Evolutionary conservation across 2,888 invertebrate genomes (phyloP).

Genomic region (Platycheirus rosarum): DNA sequence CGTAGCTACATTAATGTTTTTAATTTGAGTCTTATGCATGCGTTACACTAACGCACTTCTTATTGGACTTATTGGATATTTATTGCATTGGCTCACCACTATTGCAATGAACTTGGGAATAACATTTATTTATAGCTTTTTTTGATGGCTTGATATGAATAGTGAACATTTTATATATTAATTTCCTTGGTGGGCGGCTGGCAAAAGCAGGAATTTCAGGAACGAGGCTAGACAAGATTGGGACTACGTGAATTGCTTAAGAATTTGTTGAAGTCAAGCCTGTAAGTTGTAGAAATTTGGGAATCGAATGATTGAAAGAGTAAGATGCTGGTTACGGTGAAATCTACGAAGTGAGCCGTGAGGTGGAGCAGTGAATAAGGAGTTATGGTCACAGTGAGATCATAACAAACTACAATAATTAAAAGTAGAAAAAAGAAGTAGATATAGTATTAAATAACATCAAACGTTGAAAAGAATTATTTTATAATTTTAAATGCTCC

Average conservation of each 20-base stretch:
- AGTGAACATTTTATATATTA: background rate
- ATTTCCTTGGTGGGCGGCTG: background rate
- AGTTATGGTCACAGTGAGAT: no score
- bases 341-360: no score
- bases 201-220: slow-evolving; percentile 7
- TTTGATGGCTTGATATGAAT: slow-evolving; percentile 1
- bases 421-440: no score
- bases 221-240: background rate
- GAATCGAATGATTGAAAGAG: no score
- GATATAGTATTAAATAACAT: no score
- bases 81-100: background rate
- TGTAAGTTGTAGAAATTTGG: no score
- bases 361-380: no score
- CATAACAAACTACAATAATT: no score
- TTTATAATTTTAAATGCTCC: no score
- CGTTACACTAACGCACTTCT: slow-evolving; percentile 54
- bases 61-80: slow-evolving; percentile 24
- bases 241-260: background rate
- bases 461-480: no score
- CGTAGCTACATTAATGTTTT: slow-evolving; percentile 43
- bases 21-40: slow-evolving; percentile 56
- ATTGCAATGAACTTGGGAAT: background rate
- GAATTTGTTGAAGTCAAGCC: background rate
- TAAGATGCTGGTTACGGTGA: no score
- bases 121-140: slow-evolving; percentile 8